phyloP scores from a whole-genome alignment of 1,140 invertebrate genomes.

The Brachionus rotundiformis region DNA sequence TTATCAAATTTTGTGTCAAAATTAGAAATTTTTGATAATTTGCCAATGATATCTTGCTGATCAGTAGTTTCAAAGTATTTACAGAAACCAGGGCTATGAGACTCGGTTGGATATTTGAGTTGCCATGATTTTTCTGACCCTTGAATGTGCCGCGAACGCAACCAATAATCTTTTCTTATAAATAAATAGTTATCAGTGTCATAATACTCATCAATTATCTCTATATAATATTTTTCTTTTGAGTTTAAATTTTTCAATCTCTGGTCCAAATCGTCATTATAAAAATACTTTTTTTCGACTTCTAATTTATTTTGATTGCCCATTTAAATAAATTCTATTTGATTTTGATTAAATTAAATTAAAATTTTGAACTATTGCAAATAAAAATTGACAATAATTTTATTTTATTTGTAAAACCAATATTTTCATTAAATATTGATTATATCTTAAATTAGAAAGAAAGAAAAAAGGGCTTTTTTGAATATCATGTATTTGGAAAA shows the following conservation, averaged over 20 bases:
- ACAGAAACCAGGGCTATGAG: background rate
- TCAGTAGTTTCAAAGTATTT: slow-evolving; percentile 1
- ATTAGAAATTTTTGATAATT: background rate
- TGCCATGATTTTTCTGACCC: background rate
- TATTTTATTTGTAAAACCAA: too few relatives aligned
- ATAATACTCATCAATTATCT: background rate
- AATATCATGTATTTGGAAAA: too few relatives aligned
- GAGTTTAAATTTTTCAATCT: background rate
- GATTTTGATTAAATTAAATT: too few relatives aligned
- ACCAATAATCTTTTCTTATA: slow-evolving; percentile 3
- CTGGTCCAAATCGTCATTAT: background rate
- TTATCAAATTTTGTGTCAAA: too few relatives aligned
- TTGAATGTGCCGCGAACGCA: background rate
- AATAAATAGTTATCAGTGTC: background rate
- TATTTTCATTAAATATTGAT: too few relatives aligned
- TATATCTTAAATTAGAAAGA: too few relatives aligned
- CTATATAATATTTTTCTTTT: background rate
- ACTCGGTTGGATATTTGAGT: background rate
- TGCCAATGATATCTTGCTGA: background rate
- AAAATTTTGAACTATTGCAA: too few relatives aligned
- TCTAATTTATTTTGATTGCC: background rate
- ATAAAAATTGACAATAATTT: too few relatives aligned
- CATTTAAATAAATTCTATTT: too few relatives aligned
- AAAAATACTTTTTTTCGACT: background rate
- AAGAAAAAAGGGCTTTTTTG: too few relatives aligned